phyloP scores from a whole-genome alignment of 2,888 invertebrate species.

The Boloria selene region DNA sequence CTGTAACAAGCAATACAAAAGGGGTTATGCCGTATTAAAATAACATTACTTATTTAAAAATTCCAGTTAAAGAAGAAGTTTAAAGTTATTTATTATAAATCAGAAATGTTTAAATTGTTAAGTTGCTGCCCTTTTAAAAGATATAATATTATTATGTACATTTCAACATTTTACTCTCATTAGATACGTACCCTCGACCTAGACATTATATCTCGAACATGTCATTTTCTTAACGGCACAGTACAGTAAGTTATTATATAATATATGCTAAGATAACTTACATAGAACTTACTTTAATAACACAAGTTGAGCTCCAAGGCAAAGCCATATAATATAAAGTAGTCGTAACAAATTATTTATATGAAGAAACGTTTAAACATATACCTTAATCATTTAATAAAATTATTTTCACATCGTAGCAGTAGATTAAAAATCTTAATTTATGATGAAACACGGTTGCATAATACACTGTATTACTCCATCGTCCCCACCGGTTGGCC shows the following conservation, averaged over 20 bases:
- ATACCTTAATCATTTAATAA: neutral
- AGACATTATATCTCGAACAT: neutral
- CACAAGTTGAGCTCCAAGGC: neutral
- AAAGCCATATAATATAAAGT: neutral
- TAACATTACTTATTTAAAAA: too few relatives aligned
- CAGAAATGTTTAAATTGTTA: too few relatives aligned
- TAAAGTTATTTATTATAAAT: too few relatives aligned
- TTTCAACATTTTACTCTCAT: neutral
- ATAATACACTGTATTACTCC: slow-evolving; percentile 33
- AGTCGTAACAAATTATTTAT: slow-evolving; percentile 6
- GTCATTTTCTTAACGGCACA: neutral
- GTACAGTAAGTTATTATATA: neutral
- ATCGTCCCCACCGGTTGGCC: slow-evolving; percentile 43
- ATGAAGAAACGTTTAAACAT: neutral
- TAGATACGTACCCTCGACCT: neutral
- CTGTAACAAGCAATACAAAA: slow-evolving; percentile 14
- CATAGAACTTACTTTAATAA: neutral
- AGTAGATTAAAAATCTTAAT: slow-evolving; percentile 24
- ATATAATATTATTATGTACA: neutral
- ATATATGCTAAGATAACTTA: neutral
- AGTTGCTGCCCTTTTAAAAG: neutral
- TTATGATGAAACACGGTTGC: slow-evolving; percentile 24
- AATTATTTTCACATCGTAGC: neutral
- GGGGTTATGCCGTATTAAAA: neutral
- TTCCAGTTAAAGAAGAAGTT: too few relatives aligned